Conservation (phyloP, 2,797 vertebrate species). For the Gephyroberyx darwinii region DNA sequence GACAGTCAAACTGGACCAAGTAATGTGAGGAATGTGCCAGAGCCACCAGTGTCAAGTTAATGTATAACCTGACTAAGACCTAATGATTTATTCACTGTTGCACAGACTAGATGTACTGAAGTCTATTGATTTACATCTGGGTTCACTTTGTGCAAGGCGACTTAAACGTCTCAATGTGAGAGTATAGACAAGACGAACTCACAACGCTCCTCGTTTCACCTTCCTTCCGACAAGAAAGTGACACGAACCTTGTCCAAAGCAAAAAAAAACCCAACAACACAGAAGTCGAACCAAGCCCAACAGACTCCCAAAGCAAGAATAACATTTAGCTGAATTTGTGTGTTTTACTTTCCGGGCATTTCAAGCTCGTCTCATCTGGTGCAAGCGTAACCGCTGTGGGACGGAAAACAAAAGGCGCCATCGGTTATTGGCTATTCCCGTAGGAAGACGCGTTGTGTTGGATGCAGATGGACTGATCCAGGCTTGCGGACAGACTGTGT, state of each 20-base stretch:
- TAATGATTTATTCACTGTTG: constrained; percentile 23
- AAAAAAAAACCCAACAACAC: constrained; percentile 52
- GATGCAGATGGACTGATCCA: constrained; percentile 38
- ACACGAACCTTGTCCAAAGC: constrained; percentile 14
- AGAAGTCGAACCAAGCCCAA: constrained; percentile 17
- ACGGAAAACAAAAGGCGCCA: constrained; percentile 72
- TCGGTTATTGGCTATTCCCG: constrained; percentile 62
- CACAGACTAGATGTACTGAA: not conserved
- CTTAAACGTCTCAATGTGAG: constrained; percentile 7
- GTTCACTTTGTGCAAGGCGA: not conserved
- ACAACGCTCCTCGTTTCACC: no score
- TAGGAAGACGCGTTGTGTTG: constrained; percentile 37
- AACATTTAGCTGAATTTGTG: constrained; percentile 47
- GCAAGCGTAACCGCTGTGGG: constrained; percentile 61
- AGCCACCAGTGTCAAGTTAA: constrained; percentile 25
- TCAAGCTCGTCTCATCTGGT: constrained; percentile 34
- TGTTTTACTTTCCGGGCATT: constrained; percentile 45
- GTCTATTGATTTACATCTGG: constrained; percentile 21
- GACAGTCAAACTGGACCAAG: constrained; percentile 26
- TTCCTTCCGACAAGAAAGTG: not conserved
- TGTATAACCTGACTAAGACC: constrained; percentile 10
- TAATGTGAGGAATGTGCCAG: constrained; percentile 53
- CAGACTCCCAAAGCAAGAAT: constrained; percentile 49
- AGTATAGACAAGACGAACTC: not conserved
- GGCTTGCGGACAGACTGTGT: constrained; percentile 52